Evolutionary conservation across 2,888 invertebrate genomes (phyloP).

Genomic region (Phalera bucephala): DNA sequence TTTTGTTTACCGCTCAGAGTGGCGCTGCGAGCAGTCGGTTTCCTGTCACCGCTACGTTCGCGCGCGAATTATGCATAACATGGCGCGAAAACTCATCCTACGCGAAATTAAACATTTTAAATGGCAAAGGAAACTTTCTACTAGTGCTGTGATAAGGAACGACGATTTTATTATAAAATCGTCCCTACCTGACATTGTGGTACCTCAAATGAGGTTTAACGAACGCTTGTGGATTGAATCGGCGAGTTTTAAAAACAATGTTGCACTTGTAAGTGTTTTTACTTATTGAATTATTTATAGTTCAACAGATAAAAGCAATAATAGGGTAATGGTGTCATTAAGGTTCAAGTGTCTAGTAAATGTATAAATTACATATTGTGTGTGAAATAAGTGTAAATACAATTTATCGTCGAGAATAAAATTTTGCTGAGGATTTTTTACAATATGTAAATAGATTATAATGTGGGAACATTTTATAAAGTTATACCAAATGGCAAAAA

Average conservation of each 20-base stretch:
- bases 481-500: too few species aligned
- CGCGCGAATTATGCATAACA: conserved; percentile 49
- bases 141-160: conserved; percentile 43
- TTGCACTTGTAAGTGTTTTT: conserved; percentile 62
- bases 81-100: conserved; percentile 58
- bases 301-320: too few species aligned
- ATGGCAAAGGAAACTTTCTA: conserved; percentile 55
- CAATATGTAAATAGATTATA: too few species aligned
- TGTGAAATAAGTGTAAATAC: too few species aligned
- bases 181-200: conserved; percentile 51
- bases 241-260: conserved; percentile 51
- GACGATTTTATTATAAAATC: conserved; percentile 64
- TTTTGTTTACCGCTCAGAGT: too few species aligned
- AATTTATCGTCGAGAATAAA: too few species aligned
- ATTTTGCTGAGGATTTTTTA: too few species aligned
- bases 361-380: too few species aligned
- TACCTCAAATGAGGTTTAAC: conserved; percentile 57
- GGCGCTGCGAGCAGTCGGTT: conserved; percentile 48
- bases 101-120: conserved; percentile 62
- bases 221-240: conserved; percentile 62
- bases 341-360: too few species aligned
- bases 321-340: background rate
- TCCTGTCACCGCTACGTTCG: conserved; percentile 32
- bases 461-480: too few species aligned
- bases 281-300: background rate